phyloP scores from a whole-genome alignment of 2,113 vertebrate species.

The Pomatorhinus ruficollis region DNA sequence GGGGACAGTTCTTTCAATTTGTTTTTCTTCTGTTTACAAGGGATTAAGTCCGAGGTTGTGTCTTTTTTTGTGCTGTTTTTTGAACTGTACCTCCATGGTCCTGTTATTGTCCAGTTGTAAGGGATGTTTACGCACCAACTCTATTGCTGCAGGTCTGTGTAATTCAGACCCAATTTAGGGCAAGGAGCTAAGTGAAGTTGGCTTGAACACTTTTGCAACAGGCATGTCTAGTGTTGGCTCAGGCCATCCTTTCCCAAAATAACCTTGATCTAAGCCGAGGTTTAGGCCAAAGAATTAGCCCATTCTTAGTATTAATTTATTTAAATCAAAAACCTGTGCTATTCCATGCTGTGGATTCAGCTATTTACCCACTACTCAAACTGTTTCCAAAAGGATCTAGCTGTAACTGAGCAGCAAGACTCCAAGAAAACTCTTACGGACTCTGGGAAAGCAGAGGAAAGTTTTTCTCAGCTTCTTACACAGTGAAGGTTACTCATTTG shows the following conservation, averaged over 20 bases:
- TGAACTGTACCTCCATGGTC: slow-evolving; percentile 65
- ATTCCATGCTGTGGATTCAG: not conserved
- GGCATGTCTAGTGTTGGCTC: slow-evolving; percentile 6
- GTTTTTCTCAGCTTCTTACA: slow-evolving; percentile 21
- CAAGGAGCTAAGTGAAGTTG: slow-evolving; percentile 49
- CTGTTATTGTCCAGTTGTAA: slow-evolving; percentile 62
- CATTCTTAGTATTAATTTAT: slow-evolving; percentile 48
- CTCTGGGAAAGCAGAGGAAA: not conserved
- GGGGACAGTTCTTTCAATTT: slow-evolving; percentile 43
- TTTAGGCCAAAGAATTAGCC: slow-evolving; percentile 62
- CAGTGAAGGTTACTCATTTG: not conserved
- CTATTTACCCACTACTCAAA: not conserved
- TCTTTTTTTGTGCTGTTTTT: slow-evolving; percentile 55
- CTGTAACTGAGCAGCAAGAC: not conserved
- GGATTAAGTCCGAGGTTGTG: slow-evolving; percentile 42
- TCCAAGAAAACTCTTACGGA: not conserved
- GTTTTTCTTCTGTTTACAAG: slow-evolving; percentile 61
- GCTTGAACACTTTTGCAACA: slow-evolving; percentile 69
- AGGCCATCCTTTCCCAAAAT: slow-evolving; percentile 54
- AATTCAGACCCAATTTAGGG: slow-evolving; percentile 48
- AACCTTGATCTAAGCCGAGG: slow-evolving; percentile 12
- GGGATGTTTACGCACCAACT: slow-evolving; percentile 67
- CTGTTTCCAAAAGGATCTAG: not conserved
- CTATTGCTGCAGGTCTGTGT: slow-evolving; percentile 68
- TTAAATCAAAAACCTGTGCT: slow-evolving; percentile 11